Evolutionary conservation across 2,888 invertebrate genomes (phyloP).

Genomic region (Ichneumoninae sp.): DNA sequence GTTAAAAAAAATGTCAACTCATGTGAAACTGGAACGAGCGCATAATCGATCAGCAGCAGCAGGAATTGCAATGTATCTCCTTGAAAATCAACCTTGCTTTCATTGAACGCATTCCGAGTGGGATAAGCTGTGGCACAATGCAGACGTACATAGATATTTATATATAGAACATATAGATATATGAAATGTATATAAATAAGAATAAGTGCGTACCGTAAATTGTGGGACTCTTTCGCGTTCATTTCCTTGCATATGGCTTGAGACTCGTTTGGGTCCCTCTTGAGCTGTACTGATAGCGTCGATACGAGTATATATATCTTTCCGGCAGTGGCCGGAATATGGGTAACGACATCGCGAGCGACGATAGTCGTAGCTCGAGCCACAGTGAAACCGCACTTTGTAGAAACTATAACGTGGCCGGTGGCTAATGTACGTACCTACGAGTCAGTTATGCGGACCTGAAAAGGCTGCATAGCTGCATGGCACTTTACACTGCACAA

Average conservation of each 20-base stretch:
- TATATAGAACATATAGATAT: background rate
- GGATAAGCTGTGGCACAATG: constrained; percentile 69
- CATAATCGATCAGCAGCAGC: constrained; percentile 75
- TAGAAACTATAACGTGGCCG: constrained; percentile 19
- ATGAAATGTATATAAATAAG: background rate
- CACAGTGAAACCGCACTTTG: constrained; percentile 32
- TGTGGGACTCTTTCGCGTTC: constrained; percentile 32
- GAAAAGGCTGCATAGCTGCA: constrained; percentile 50
- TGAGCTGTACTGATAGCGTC: background rate
- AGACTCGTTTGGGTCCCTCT: background rate
- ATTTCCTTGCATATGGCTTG: background rate
- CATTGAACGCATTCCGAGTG: constrained; percentile 79
- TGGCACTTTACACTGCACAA: constrained; percentile 48
- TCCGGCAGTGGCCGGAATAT: constrained; percentile 4
- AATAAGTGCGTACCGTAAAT: constrained; percentile 47
- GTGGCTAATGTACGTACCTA: constrained; percentile 8
- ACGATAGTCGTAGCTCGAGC: background rate
- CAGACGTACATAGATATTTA: constrained; percentile 10
- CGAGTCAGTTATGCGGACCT: constrained; percentile 51
- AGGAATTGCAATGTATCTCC: constrained; percentile 78
- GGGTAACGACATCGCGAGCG: background rate
- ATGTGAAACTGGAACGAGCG: constrained; percentile 72
- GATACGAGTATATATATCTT: constrained; percentile 22
- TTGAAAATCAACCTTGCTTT: constrained; percentile 82
- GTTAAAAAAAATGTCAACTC: constrained; percentile 66